Evolutionary conservation across 2,888 invertebrate species (phyloP).

Genomic region (Acheta domesticus): DNA sequence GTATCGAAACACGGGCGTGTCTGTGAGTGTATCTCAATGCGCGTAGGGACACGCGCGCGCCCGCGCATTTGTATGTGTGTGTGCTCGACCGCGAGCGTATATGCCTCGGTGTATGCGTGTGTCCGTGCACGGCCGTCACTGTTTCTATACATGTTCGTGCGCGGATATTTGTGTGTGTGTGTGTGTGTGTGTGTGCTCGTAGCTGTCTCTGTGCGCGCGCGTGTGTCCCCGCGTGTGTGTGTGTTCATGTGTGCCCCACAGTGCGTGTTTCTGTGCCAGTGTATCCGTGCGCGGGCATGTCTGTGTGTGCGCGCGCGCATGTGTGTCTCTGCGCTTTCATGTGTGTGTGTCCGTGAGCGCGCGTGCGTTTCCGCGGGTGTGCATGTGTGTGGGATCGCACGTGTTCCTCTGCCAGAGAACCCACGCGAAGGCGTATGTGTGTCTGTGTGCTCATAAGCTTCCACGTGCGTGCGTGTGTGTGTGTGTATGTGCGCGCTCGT

Average conservation of each 20-base stretch:
- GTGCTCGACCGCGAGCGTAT: background rate
- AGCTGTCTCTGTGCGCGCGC: background rate
- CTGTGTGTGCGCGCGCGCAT: conserved; percentile 23
- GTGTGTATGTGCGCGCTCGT: background rate
- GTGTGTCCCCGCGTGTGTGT: background rate
- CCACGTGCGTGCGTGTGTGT: background rate
- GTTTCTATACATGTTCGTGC: background rate
- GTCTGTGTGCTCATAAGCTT: background rate
- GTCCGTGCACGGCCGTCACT: background rate
- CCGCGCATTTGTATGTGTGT: background rate
- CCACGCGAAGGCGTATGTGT: background rate
- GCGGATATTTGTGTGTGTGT: background rate
- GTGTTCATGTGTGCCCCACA: background rate
- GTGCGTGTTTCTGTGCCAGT: background rate
- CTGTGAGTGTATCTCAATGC: too few relatives aligned
- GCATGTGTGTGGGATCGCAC: conserved; percentile 22
- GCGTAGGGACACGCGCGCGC: too few relatives aligned
- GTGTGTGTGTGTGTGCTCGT: background rate
- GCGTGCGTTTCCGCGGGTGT: conserved; percentile 22
- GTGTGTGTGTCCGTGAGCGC: conserved; percentile 25
- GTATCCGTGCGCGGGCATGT: conserved; percentile 19
- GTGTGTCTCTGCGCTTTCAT: conserved; percentile 22
- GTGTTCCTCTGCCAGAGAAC: background rate
- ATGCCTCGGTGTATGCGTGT: background rate
- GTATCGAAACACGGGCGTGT: too few relatives aligned